phyloP scores from a whole-genome alignment of 2,888 invertebrate genomes.

The Brachyptera putata region DNA sequence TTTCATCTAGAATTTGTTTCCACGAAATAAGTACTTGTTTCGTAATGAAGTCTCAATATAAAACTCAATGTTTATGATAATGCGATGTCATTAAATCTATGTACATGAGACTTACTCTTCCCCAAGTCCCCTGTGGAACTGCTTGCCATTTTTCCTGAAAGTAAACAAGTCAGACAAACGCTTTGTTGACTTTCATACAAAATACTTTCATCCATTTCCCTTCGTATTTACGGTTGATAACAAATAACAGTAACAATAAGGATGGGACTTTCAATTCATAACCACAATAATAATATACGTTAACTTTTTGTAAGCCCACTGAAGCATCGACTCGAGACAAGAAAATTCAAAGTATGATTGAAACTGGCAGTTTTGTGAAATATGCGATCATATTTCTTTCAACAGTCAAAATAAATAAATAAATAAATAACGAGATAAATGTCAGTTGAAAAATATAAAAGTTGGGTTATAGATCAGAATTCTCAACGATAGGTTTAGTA shows the following conservation, averaged over 20 bases:
- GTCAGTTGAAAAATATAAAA: background rate
- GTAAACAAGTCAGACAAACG: no score
- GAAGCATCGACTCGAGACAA: background rate
- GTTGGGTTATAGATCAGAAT: background rate
- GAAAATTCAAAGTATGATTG: background rate
- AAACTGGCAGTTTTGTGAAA: conserved; percentile 9
- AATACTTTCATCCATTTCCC: no score
- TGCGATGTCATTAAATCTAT: background rate
- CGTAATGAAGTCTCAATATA: background rate
- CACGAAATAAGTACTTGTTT: background rate
- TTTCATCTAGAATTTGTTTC: no score
- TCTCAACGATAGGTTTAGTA: background rate
- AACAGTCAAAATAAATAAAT: conserved; percentile 18
- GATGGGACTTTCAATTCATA: background rate
- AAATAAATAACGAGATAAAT: conserved; percentile 20
- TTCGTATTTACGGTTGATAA: no score
- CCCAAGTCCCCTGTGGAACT: conserved; percentile 27
- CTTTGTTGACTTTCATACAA: no score
- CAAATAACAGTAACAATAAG: background rate
- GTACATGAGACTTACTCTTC: conserved; percentile 23
- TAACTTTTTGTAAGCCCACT: background rate
- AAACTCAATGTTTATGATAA: background rate
- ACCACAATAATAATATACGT: background rate
- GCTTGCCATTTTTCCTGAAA: conserved; percentile 29
- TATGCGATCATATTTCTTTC: conserved; percentile 8